These are phyloP conservation scores for Mus pahari DNA, from an alignment of 2,113 vertebrate genomes.

Conservation along the genomic window DNA sequence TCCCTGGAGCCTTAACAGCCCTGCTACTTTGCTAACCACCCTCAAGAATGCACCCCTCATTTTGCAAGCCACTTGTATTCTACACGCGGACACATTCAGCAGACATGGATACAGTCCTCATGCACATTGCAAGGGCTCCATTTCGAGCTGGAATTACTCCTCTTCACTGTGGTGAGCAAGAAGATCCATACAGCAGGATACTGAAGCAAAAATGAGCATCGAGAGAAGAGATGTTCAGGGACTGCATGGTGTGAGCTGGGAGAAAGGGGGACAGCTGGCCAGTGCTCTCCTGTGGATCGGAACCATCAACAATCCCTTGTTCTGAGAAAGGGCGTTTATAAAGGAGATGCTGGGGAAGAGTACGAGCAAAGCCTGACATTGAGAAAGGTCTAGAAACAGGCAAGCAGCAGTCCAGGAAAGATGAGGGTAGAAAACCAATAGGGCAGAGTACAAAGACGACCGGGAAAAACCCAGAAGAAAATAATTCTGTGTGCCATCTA, in stretches of 20 bases:
- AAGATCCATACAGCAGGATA: neutral
- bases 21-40: neutral
- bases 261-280: neutral
- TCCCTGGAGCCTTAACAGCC: neutral
- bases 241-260: neutral
- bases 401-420: neutral
- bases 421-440: neutral
- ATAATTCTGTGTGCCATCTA: neutral
- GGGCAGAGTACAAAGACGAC: neutral
- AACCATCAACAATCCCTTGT: neutral
- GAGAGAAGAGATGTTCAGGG: neutral
- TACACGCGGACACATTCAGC: neutral
- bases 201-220: neutral
- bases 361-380: neutral
- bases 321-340: neutral
- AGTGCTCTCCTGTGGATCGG: neutral
- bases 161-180: neutral
- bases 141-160: slow-evolving; percentile 2
- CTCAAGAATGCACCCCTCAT: neutral
- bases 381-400: neutral
- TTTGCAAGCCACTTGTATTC: neutral
- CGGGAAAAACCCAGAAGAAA: neutral
- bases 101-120: neutral
- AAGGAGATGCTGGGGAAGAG: neutral
- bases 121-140: neutral